Conservation (phyloP, 1,140 invertebrate genomes). For the Lepidotrigona ventralis region DNA sequence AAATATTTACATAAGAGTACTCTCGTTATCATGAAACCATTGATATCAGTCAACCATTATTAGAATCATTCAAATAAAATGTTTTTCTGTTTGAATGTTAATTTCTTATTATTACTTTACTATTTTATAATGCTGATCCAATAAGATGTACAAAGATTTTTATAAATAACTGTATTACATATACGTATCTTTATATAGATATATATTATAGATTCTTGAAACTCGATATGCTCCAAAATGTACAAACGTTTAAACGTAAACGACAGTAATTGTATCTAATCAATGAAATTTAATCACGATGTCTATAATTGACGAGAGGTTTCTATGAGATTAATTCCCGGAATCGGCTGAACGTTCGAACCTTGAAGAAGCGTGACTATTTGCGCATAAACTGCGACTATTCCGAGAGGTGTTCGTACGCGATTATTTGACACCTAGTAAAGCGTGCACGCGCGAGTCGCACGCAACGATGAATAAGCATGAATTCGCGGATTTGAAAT, state of each 20-base stretch:
- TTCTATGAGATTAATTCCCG: background rate
- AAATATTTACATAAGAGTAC: too few species aligned
- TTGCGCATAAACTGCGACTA: constrained; percentile 13
- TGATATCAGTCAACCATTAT: too few species aligned
- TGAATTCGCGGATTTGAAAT: constrained; percentile 33
- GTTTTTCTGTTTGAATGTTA: too few species aligned
- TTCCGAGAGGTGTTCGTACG: constrained; percentile 39
- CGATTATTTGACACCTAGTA: constrained; percentile 20
- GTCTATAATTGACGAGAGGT: background rate
- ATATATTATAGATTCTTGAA: too few species aligned
- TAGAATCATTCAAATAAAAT: too few species aligned
- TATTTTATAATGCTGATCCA: too few species aligned
- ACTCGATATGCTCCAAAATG: too few species aligned
- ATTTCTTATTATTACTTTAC: too few species aligned
- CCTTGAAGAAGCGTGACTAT: background rate
- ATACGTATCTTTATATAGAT: too few species aligned
- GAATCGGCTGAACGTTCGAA: background rate
- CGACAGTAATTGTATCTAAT: background rate
- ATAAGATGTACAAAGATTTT: too few species aligned
- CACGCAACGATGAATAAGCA: background rate
- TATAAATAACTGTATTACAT: too few species aligned
- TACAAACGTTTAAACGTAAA: background rate
- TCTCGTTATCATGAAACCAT: too few species aligned
- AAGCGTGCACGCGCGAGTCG: background rate
- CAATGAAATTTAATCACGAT: background rate